Evolutionary conservation across 2,888 invertebrate genomes (phyloP).

Genomic region (Leucophora obtusa): DNA sequence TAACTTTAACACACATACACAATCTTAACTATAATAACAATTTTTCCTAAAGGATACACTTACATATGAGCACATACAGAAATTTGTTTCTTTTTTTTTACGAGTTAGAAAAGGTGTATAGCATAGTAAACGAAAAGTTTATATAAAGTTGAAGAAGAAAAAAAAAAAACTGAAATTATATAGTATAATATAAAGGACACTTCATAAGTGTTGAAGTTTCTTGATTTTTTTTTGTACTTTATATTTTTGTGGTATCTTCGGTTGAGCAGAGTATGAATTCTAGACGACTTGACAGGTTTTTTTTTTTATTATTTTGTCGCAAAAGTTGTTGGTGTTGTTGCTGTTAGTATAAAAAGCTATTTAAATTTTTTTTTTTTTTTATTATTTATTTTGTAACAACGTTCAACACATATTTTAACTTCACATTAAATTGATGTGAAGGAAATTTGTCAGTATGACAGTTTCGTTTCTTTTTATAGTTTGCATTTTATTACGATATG

Average conservation of each 20-base stretch:
- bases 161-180: slow-evolving; percentile 56
- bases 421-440: slow-evolving; percentile 54
- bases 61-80: not conserved
- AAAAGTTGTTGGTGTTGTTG: slow-evolving; percentile 21
- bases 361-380: slow-evolving; percentile 15
- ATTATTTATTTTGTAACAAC: not conserved
- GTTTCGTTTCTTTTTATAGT: slow-evolving; percentile 14
- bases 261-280: slow-evolving; percentile 24
- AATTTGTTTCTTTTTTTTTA: not conserved
- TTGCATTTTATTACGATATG: slow-evolving; percentile 7
- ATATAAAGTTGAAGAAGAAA: not conserved
- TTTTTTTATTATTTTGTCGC: slow-evolving; percentile 42
- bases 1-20: slow-evolving; percentile 70
- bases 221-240: slow-evolving; percentile 13
- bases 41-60: slow-evolving; percentile 24
- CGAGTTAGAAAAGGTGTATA: slow-evolving; percentile 27
- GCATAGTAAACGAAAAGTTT: not conserved
- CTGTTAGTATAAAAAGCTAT: slow-evolving; percentile 23
- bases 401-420: slow-evolving; percentile 54
- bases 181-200: slow-evolving; percentile 66
- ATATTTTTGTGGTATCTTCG: slow-evolving; percentile 39
- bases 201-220: slow-evolving; percentile 62
- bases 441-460: slow-evolving; percentile 54
- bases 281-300: slow-evolving; percentile 48
- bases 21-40: slow-evolving; percentile 38